Evolutionary conservation across 30 jellyfish, hydroid and myxozoan genomes (phyloP).

Genomic region (Calvadosia cruxmelitensis): DNA sequence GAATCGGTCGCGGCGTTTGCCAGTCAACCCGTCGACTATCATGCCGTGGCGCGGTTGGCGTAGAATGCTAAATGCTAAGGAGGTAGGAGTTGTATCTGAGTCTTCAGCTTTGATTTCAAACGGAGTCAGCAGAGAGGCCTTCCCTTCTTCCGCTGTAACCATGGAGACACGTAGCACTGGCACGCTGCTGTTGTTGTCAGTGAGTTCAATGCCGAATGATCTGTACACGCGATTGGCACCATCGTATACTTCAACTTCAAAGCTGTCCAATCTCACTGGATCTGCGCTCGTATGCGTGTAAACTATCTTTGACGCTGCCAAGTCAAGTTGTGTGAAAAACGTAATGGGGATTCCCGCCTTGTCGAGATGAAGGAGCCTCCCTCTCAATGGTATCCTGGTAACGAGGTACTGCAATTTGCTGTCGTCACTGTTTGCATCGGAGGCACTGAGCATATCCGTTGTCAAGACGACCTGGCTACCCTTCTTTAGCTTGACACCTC

Average conservation of each 20-base stretch:
- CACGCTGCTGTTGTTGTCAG: conserved; percentile 58
- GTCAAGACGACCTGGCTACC: conserved; percentile 66
- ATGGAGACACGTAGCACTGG: conserved; percentile 41
- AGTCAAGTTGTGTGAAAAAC: conserved; percentile 67
- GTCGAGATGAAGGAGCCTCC: conserved; percentile 63
- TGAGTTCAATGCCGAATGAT: conserved; percentile 65
- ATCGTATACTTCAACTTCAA: conserved; percentile 90
- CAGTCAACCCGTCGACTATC: conserved; percentile 29
- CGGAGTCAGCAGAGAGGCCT: conserved; percentile 62
- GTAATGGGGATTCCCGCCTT: conserved; percentile 82
- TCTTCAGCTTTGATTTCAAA: conserved; percentile 77
- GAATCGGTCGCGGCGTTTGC: conserved; percentile 13
- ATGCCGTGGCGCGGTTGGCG: conserved; percentile 74
- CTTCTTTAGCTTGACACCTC: conserved; percentile 68
- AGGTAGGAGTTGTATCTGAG: conserved; percentile 53
- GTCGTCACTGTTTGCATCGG: conserved; percentile 85
- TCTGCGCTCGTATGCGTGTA: conserved; percentile 80
- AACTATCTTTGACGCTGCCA: conserved; percentile 79
- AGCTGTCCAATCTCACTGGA: conserved; percentile 70
- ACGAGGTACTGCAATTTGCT: conserved; percentile 49
- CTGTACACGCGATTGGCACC: conserved; percentile 78
- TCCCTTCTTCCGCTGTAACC: conserved; percentile 62
- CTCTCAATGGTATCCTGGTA: conserved; percentile 79
- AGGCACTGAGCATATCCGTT: conserved; percentile 89
- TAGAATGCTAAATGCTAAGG: conserved; percentile 33